Base-by-base conservation (phyloP, 1,140 invertebrate genomes). In the Papilio machaon region DNA sequence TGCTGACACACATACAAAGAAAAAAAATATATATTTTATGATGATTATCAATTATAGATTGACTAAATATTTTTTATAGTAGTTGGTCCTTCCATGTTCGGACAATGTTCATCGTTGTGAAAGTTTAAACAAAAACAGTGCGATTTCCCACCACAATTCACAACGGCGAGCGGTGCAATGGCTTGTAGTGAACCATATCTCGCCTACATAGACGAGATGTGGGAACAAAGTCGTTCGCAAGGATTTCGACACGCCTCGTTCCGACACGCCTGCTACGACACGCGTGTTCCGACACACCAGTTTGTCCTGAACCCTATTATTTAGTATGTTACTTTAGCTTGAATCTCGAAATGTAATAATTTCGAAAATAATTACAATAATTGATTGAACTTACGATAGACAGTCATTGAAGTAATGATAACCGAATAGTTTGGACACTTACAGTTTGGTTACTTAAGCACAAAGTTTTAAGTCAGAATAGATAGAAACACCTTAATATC, bases 171-270 rank as follows among this genome's bases (percentile, higher is more conserved):
- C 83, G 67, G 74, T 70, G 84, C 87, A 90, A 82, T 85, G 87
- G 82, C 43, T 80, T 82, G 84, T 43, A 85, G 80, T 81, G 84
- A 82, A 73, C 79, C 82, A 86, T 81, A 81, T 88, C 86, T 83
- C 83, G 73, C 81, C 82, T 81, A 84, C 84, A 58, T 84, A 83
- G 84, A 84, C 81, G 85, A 85, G 74, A 81, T 88, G 85, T 94
- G 92, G 90, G 92, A 92, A 92, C 87, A 47, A 77, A 78, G 76
- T 60, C 76, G 90, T 93, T 93, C 92, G 87, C 92, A 92, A 87
- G 87, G 77, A 80, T 85, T 91, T 90, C 35, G 89, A 64, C 81
- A 91, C 82, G 88, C 85, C 73, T 82, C 81, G 76, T 87, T 89
- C 86, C 82, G 89, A 67, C 49, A 86, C 86, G 86, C 87, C 52